Evolutionary conservation across 2,797 vertebrate genomes (phyloP).

Genomic region (Agapornis canus): DNA sequence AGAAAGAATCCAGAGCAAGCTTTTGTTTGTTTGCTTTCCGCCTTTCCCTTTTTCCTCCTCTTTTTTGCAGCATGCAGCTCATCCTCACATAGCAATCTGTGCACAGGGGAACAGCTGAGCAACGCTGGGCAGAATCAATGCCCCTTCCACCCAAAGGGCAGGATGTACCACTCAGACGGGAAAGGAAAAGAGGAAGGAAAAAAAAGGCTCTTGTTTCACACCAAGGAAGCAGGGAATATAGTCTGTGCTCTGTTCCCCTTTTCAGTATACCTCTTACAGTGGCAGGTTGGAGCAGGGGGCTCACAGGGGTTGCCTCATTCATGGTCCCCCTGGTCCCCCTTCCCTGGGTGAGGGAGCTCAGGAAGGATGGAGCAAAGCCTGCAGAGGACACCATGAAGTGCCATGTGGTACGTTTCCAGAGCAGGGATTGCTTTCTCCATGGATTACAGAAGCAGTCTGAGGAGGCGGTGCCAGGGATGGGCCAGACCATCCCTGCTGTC

Average conservation of each 20-base stretch:
- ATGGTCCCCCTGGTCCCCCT: fast-evolving
- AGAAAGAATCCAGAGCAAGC: neutral
- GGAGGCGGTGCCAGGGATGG: neutral
- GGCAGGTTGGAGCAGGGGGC: neutral
- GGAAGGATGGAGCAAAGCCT: neutral
- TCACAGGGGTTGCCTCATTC: fast-evolving
- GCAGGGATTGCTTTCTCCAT: neutral
- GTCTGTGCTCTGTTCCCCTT: neutral
- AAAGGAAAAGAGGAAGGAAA: no score
- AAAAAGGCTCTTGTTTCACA: fast-evolving
- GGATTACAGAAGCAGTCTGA: neutral
- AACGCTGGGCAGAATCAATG: neutral
- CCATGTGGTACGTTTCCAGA: fast-evolving
- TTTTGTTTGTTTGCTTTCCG: no score
- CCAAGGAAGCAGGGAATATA: neutral
- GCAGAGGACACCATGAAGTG: neutral
- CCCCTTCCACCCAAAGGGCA: neutral
- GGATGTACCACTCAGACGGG: fast-evolving
- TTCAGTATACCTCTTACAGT: fast-evolving
- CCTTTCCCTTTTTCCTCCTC: neutral
- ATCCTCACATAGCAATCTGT: neutral
- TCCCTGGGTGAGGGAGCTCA: fast-evolving
- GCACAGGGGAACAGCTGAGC: neutral
- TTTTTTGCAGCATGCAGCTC: neutral
- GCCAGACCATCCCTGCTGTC: fast-evolving